A percentile compares a stretch with the other conserved stretches of the same genome.
phyloP scores from a whole-genome alignment of 2,888 invertebrate genomes.

The Osmoderma eremita region DNA sequence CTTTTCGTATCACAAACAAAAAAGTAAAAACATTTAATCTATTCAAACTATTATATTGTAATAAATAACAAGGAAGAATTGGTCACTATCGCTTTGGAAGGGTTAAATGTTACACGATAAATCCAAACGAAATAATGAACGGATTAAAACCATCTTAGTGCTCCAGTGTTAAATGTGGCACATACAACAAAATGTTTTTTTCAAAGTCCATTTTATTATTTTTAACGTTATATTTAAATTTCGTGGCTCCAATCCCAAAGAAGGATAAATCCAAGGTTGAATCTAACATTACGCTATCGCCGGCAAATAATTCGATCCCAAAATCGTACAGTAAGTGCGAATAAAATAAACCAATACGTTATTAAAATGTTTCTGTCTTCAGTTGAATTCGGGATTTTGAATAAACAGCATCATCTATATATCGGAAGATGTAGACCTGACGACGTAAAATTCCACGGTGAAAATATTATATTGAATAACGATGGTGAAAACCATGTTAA shows the following conservation, averaged over 20 bases:
- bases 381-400: constrained; percentile 57
- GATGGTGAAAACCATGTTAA: constrained; percentile 62
- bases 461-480: constrained; percentile 61
- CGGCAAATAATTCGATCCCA: constrained; percentile 13
- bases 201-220: no score
- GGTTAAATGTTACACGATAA: background rate
- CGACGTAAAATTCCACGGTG: constrained; percentile 58
- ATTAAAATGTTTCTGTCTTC: constrained; percentile 45
- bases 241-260: no score
- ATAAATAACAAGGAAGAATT: no score
- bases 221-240: no score
- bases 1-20: no score
- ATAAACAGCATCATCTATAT: constrained; percentile 58
- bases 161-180: no score
- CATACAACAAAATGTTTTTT: no score
- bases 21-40: no score
- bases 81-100: no score
- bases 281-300: no score
- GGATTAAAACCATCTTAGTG: background rate
- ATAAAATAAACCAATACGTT: background rate
- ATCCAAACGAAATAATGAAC: constrained; percentile 1
- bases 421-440: constrained; percentile 59
- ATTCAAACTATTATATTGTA: no score
- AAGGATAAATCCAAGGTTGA: no score
- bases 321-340: constrained; percentile 37